A percentile compares a stretch with the other conserved stretches of the same genome.
These are phyloP conservation scores for Holcopasites calliopsidis DNA, from an alignment of 1,140 invertebrate genomes.

Conservation along the genomic window DNA sequence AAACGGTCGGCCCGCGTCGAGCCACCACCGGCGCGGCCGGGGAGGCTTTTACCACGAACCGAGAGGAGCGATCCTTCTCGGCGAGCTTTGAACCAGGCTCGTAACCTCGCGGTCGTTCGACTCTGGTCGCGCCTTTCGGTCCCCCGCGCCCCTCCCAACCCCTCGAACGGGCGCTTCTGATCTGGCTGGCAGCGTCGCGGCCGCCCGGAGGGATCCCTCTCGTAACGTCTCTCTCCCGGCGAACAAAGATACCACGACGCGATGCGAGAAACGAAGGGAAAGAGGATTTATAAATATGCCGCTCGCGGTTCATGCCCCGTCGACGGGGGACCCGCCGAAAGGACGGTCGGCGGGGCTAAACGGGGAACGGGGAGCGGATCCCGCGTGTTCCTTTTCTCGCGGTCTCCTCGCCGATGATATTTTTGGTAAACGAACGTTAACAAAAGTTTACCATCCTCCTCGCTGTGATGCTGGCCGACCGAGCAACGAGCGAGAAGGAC, in stretches of 20 bases:
- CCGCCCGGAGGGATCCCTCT: neutral
- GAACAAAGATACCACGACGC: neutral
- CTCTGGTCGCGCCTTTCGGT: constrained; percentile 38
- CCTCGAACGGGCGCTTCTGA: neutral
- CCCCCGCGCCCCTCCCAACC: neutral
- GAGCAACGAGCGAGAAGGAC: constrained; percentile 38
- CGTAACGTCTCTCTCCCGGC: neutral
- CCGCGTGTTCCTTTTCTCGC: no score
- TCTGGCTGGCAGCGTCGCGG: neutral
- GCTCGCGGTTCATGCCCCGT: constrained; percentile 55
- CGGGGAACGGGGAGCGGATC: constrained; percentile 32
- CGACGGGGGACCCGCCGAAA: constrained; percentile 67
- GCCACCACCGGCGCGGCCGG: constrained; percentile 5
- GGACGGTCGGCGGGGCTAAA: constrained; percentile 56
- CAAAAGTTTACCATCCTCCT: no score
- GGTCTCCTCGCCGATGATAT: no score
- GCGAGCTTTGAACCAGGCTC: constrained; percentile 45
- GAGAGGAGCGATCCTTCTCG: constrained; percentile 28
- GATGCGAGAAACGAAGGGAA: constrained; percentile 44
- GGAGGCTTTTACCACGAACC: constrained; percentile 42
- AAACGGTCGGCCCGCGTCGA: neutral
- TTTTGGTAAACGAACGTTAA: no score
- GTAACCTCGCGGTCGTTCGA: constrained; percentile 47
- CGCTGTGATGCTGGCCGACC: constrained; percentile 24
- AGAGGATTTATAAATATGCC: constrained; percentile 73